Evolutionary conservation across 1,140 invertebrate species (phyloP).

Genomic region (Drosophila takahashii): DNA sequence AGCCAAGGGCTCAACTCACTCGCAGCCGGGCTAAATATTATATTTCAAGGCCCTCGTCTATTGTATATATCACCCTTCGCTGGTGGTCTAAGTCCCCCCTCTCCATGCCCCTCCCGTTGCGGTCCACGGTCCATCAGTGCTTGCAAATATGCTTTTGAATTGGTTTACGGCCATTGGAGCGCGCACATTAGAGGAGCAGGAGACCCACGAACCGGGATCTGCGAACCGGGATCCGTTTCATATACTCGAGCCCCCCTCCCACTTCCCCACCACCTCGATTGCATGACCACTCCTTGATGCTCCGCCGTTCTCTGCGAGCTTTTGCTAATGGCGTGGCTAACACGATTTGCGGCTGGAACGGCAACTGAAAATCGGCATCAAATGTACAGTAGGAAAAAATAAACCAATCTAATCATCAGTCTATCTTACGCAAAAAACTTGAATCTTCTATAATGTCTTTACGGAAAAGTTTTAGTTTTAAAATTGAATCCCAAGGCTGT

Average conservation of each 20-base stretch:
- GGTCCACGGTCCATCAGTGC: conserved; percentile 69
- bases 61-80: conserved; percentile 46
- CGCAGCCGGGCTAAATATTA: conserved; percentile 63
- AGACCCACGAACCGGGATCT: not conserved
- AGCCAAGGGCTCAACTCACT: conserved; percentile 53
- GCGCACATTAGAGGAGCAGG: conserved; percentile 54
- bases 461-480: too few species aligned
- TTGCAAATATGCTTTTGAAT: conserved; percentile 82
- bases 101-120: conserved; percentile 16
- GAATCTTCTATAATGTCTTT: too few species aligned
- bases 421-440: too few species aligned
- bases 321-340: conserved; percentile 82
- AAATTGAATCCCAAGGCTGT: too few species aligned
- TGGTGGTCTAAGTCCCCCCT: not conserved
- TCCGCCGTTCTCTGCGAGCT: conserved; percentile 56
- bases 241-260: not conserved
- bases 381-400: conserved; percentile 1
- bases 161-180: conserved; percentile 77
- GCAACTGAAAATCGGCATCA: conserved; percentile 13
- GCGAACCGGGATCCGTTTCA: conserved; percentile 17
- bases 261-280: conserved; percentile 12
- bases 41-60: conserved; percentile 58
- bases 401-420: not conserved
- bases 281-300: conserved; percentile 26
- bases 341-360: conserved; percentile 67